Evolutionary conservation across 2,797 vertebrate species (phyloP).

Genomic region (Falco concolor): DNA sequence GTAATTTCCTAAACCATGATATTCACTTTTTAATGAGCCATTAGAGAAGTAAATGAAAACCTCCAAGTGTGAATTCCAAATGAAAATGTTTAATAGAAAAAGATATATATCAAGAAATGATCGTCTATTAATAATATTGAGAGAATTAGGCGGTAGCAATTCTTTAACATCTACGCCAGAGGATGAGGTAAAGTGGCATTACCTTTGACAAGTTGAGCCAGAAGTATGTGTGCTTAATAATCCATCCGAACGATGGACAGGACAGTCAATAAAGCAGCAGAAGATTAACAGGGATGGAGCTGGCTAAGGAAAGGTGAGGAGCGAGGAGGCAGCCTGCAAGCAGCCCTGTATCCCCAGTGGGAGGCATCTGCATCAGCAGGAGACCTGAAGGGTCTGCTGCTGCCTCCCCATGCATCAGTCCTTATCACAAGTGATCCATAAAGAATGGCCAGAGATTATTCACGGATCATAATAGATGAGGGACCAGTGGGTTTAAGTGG

Average conservation of each 20-base stretch:
- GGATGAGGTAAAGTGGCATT: neutral
- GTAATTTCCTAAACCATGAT: neutral
- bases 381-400: neutral
- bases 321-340: neutral
- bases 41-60: slow-evolving; percentile 31
- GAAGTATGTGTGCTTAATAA: neutral
- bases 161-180: neutral
- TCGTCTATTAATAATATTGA: neutral
- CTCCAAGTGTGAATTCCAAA: slow-evolving; percentile 15
- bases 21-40: neutral
- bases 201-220: neutral
- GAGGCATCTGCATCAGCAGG: neutral
- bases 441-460: neutral
- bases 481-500: neutral
- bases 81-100: neutral
- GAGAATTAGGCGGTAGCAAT: neutral
- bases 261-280: neutral
- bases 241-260: neutral
- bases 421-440: neutral
- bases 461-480: too few relatives aligned
- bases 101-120: neutral
- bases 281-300: neutral
- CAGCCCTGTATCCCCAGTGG: rapidly evolving
- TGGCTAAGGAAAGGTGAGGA: neutral
- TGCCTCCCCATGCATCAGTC: neutral